Conservation (phyloP, 2,888 invertebrate genomes). For the Rhorus exstirpatorius region DNA sequence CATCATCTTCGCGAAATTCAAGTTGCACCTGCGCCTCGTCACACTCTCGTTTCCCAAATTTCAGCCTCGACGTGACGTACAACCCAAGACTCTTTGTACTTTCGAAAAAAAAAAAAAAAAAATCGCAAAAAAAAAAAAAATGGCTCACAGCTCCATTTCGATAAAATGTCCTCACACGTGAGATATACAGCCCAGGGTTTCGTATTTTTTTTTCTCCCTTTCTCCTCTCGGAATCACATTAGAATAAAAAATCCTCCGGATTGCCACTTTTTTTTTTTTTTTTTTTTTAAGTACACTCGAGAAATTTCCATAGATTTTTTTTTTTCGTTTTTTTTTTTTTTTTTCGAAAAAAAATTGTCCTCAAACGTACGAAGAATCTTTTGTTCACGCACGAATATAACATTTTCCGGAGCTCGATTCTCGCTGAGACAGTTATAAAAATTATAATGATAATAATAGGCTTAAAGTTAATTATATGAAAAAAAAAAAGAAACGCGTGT, state of each 20-base stretch:
- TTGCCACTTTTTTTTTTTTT: too few relatives aligned
- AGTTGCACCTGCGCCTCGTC: constrained; percentile 16
- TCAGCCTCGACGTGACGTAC: constrained; percentile 24
- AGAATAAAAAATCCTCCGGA: constrained; percentile 16
- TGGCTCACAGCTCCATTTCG: not conserved
- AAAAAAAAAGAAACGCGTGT: constrained; percentile 21
- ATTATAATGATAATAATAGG: constrained; percentile 37
- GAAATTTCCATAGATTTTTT: not conserved
- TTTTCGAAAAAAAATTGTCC: not conserved
- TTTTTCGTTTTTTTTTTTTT: not conserved
- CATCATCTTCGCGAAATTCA: constrained; percentile 10
- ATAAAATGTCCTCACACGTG: constrained; percentile 33
- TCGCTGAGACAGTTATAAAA: constrained; percentile 35
- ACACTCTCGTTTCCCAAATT: constrained; percentile 11
- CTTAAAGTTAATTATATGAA: constrained; percentile 34
- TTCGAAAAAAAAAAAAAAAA: constrained; percentile 10
- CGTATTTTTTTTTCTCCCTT: not conserved
- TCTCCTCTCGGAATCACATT: not conserved
- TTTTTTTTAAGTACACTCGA: constrained; percentile 63
- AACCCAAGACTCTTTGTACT: constrained; percentile 28
- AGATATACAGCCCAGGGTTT: not conserved
- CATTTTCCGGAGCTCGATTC: constrained; percentile 14
- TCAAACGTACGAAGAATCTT: constrained; percentile 42
- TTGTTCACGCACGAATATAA: constrained; percentile 35
- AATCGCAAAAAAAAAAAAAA: constrained; percentile 12